phyloP scores from a whole-genome alignment of 2,888 invertebrate genomes.

The Odontomyia ornata region DNA sequence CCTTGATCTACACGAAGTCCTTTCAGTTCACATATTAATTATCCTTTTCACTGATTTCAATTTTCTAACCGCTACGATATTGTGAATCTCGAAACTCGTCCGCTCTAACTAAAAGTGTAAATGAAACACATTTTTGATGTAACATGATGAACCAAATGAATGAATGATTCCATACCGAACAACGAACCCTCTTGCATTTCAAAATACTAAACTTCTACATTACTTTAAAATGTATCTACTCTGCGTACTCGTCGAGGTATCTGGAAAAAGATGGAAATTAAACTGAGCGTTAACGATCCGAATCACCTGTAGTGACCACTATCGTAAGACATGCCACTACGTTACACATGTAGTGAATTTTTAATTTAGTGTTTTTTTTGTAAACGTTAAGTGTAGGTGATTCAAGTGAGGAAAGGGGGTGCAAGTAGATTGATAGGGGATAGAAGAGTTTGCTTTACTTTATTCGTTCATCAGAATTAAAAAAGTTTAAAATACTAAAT shows the following conservation, averaged over 20 bases:
- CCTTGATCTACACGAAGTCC: no score
- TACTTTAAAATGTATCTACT: neutral
- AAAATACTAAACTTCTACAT: neutral
- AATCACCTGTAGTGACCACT: conserved; percentile 43
- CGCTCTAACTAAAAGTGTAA: neutral
- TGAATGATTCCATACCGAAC: conserved; percentile 35
- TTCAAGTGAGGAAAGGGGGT: neutral
- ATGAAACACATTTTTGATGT: neutral
- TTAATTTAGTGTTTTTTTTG: conserved; percentile 17
- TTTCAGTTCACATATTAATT: neutral
- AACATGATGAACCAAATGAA: conserved; percentile 11
- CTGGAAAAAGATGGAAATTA: conserved; percentile 8
- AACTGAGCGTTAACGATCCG: conserved; percentile 42
- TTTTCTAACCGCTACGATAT: no score
- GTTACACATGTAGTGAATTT: conserved; percentile 33
- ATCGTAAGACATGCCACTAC: conserved; percentile 2
- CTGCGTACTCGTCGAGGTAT: neutral
- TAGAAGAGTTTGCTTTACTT: neutral
- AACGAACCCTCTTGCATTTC: conserved; percentile 37
- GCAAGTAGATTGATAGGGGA: neutral
- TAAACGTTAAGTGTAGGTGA: neutral
- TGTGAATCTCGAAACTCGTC: neutral
- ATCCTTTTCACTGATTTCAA: no score
- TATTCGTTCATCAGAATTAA: neutral
- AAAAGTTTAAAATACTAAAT: neutral